Evolutionary conservation across 35 echinoderm and acorn worm genomes (phyloP).

Genomic region (Nesometra sesokonis): DNA sequence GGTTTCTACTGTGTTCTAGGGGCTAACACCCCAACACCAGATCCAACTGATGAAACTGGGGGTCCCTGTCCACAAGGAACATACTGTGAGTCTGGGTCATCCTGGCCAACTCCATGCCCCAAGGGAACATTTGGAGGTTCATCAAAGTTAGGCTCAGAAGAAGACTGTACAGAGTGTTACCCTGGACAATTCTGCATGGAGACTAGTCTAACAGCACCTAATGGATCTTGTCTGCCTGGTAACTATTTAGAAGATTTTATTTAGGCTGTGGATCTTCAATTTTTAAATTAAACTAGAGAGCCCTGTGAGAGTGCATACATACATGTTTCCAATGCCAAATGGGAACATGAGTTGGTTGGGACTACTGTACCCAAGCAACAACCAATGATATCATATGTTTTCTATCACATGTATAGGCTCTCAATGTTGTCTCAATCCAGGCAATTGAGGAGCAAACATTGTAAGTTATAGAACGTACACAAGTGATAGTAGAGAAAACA

Average conservation of each 20-base stretch:
- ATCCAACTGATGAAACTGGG: conserved; percentile 53
- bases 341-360: background rate
- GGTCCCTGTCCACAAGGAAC: conserved; percentile 88
- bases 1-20: conserved; percentile 82
- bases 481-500: too few relatives aligned
- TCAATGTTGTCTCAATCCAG: too few relatives aligned
- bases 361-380: too few relatives aligned
- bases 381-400: too few relatives aligned
- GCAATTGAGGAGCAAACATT: too few relatives aligned
- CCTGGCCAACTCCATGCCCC: conserved; percentile 64
- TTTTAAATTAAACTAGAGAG: too few relatives aligned
- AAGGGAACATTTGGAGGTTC: conserved; percentile 85
- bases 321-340: too few relatives aligned
- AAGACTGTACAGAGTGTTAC: conserved; percentile 72
- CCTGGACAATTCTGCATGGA: conserved; percentile 69
- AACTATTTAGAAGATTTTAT: too few relatives aligned
- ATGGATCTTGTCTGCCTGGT: conserved; percentile 66
- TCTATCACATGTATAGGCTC: too few relatives aligned
- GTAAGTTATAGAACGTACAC: too few relatives aligned
- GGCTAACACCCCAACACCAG: conserved; percentile 62
- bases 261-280: too few relatives aligned
- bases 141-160: conserved; percentile 47
- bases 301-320: too few relatives aligned
- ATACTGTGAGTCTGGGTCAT: conserved; percentile 67
- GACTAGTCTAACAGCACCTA: conserved; percentile 63